Evolutionary conservation across 2,888 invertebrate species (phyloP).

Genomic region (Scaptomyza flava): DNA sequence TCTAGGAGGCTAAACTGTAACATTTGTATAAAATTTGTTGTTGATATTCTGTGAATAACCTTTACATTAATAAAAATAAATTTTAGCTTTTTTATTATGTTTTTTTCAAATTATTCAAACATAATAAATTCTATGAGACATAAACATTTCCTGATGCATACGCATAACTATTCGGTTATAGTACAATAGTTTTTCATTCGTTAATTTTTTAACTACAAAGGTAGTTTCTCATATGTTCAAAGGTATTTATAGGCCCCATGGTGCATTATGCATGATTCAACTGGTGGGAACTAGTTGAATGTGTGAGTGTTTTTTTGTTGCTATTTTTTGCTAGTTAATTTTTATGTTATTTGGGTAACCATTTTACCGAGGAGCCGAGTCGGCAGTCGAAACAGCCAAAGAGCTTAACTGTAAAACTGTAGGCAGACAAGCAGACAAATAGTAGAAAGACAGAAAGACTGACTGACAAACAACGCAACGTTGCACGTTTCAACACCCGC

Average conservation of each 20-base stretch:
- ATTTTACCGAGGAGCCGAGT: slow-evolving; percentile 7
- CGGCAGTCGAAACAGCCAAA: slow-evolving; percentile 7
- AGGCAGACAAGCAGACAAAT: neutral
- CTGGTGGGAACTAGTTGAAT: slow-evolving; percentile 16
- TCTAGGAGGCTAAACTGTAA: too few relatives aligned
- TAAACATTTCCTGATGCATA: neutral
- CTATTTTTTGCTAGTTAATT: slow-evolving; percentile 1
- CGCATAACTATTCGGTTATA: neutral
- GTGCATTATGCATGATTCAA: slow-evolving; percentile 19
- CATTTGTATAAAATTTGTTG: too few relatives aligned
- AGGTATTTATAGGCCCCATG: slow-evolving; percentile 14
- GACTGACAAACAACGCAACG: slow-evolving; percentile 24
- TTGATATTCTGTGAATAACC: too few relatives aligned
- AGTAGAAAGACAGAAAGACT: neutral
- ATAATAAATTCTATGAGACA: neutral
- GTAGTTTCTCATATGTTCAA: slow-evolving; percentile 29
- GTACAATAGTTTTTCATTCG: slow-evolving; percentile 8
- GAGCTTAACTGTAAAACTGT: slow-evolving; percentile 17
- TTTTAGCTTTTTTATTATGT: neutral
- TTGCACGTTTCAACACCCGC: slow-evolving; percentile 67
- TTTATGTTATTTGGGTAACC: slow-evolving; percentile 8
- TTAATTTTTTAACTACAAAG: neutral
- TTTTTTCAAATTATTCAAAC: neutral
- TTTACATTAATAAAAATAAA: neutral
- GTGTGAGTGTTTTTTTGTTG: neutral